Conservation (phyloP, 2,113 vertebrate species). For the Chlorodrepanis virens region DNA sequence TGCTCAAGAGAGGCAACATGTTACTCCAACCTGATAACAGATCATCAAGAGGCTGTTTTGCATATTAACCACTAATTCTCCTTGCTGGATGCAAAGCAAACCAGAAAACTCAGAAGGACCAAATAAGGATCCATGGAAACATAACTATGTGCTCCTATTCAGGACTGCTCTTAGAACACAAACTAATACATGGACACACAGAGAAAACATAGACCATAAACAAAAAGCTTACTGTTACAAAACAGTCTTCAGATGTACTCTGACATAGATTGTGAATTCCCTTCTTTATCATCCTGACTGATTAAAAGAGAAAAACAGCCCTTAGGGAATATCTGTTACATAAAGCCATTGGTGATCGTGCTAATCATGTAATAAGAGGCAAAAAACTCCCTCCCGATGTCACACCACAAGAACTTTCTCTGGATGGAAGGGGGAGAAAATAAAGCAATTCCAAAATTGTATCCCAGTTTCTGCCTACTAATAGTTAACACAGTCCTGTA, state of each 20-base stretch:
- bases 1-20: neutral
- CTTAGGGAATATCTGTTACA: neutral
- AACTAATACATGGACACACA: neutral
- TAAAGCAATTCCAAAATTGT: neutral
- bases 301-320: neutral
- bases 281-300: neutral
- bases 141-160: neutral
- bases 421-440: neutral
- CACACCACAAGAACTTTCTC: neutral
- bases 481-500: neutral
- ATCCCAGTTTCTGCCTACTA: neutral
- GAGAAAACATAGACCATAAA: neutral
- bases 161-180: neutral
- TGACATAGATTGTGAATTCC: neutral
- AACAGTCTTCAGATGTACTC: neutral
- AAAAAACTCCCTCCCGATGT: neutral
- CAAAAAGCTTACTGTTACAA: neutral
- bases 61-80: neutral
- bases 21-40: neutral
- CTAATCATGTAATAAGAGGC: neutral
- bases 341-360: neutral
- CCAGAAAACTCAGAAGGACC: neutral
- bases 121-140: neutral
- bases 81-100: neutral
- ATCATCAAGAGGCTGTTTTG: neutral